These are phyloP conservation scores for Aradophagus sp. DNA, from an alignment of 1,140 invertebrate species.

Conservation along the genomic window DNA sequence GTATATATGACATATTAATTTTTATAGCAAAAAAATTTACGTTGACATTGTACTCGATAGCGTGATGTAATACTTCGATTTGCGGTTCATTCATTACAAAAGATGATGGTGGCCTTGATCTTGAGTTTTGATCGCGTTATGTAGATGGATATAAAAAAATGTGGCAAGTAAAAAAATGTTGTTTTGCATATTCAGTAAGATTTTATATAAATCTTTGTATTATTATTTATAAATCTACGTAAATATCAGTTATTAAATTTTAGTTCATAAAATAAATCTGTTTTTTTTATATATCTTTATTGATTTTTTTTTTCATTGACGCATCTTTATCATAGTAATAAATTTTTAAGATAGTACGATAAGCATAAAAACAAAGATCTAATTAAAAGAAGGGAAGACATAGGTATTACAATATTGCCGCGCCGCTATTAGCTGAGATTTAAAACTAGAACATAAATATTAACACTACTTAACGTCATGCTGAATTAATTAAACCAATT, in stretches of 20 bases:
- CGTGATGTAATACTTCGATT: constrained; percentile 61
- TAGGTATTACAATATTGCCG: constrained; percentile 32
- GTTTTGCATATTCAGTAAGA: not conserved
- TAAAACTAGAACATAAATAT: constrained; percentile 48
- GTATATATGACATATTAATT: too few relatives aligned
- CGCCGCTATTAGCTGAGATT: constrained; percentile 8
- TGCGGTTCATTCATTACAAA: constrained; percentile 60
- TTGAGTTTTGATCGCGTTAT: constrained; percentile 59
- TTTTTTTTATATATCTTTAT: too few relatives aligned
- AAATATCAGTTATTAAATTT: too few relatives aligned
- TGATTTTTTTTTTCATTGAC: too few relatives aligned
- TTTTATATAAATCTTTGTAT: not conserved
- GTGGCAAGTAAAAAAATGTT: constrained; percentile 12
- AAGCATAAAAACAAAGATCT: too few relatives aligned
- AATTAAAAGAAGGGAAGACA: constrained; percentile 8
- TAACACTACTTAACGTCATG: constrained; percentile 43
- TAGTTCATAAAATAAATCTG: too few relatives aligned
- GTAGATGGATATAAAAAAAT: constrained; percentile 34
- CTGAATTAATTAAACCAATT: constrained; percentile 24
- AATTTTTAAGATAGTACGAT: too few relatives aligned
- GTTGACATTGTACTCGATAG: not conserved
- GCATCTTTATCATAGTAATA: too few relatives aligned
- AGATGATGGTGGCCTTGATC: constrained; percentile 64
- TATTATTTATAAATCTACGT: too few relatives aligned
- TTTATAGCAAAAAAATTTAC: too few relatives aligned